Conservation (phyloP, 53 echinoderm and acorn worm species). For the Echinarachnius parma region DNA sequence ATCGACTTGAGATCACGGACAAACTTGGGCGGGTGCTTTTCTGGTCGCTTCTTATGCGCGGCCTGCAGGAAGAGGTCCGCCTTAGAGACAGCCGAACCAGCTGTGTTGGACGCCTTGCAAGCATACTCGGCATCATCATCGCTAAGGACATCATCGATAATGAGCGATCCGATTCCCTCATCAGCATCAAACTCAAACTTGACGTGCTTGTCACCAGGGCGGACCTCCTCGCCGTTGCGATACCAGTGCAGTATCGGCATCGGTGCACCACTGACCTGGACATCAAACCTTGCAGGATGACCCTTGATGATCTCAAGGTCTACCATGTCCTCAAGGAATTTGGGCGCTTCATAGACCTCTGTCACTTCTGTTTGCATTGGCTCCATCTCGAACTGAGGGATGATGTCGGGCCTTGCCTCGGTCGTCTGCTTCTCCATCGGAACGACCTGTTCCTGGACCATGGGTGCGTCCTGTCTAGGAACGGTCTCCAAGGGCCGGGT, state of each 20-base stretch:
- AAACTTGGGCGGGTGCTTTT: conserved; percentile 75
- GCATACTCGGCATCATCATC: conserved; percentile 93
- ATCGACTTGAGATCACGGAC: conserved; percentile 60
- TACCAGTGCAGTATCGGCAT: conserved; percentile 84
- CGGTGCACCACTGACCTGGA: conserved; percentile 87
- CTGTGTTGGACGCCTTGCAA: conserved; percentile 90
- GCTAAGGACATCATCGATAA: conserved; percentile 68
- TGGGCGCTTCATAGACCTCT: conserved; percentile 75
- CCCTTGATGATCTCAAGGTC: conserved; percentile 92
- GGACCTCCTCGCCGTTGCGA: conserved; percentile 74
- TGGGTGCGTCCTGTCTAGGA: conserved; percentile 34
- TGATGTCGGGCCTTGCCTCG: conserved; percentile 21
- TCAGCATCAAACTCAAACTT: conserved; percentile 84
- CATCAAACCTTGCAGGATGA: conserved; percentile 91
- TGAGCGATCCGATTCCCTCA: conserved; percentile 77
- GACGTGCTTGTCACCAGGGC: conserved; percentile 71
- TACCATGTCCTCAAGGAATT: conserved; percentile 98
- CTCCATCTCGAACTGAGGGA: conserved; percentile 33
- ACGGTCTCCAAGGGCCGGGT: conserved; percentile 22
- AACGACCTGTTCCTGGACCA: conserved; percentile 35
- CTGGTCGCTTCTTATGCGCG: conserved; percentile 68
- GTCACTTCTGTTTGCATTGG: conserved; percentile 17
- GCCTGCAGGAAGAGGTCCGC: conserved; percentile 91
- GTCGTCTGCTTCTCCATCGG: conserved; percentile 38
- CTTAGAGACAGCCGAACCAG: conserved; percentile 87